Base-by-base conservation (phyloP, 2,888 invertebrate genomes). In the Leistus spinibarbis region DNA sequence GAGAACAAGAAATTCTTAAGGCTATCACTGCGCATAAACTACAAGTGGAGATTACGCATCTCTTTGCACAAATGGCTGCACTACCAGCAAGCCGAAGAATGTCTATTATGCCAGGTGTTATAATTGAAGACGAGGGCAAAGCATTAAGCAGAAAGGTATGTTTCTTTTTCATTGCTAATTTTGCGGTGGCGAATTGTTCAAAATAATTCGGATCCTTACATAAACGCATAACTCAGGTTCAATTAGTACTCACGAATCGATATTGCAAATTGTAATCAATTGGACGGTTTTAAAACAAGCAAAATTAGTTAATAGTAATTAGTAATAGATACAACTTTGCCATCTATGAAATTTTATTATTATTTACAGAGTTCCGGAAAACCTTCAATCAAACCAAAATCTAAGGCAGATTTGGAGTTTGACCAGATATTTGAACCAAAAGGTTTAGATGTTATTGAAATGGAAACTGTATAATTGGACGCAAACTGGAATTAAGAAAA, bases 31-130 rank as follows among this genome's bases (percentile, higher is more conserved):
- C 80, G 1, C 78, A 80, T 2, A 82, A 85, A 9, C 82, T 86
- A 81, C 87, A 86, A 75, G 81, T 82, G 2, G 84, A 86, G 65
- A 85, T 86, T 54, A 83, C 86, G 1, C 84, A 84, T 78, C 81
- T 88, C 2, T 85, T 88, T 79, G 83, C 84, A 23, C 82, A 84
- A 74, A 88, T 88, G 86, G 80, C 85, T 0, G 83, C 83, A 1
- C 84, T 88, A 77, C 87, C 88, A 0, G 81, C 86, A 0, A 80
- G 81, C 1, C 80, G 88, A 60, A 81, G 88, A 71, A 82, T 88
- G 80, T 86, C 86, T 1, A 84, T 88, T 9, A 86, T 88, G 84
- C 88, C 88, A 0, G 88, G 88, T 22, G 80, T 83, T 16, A 76
- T 78, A 64, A 79, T 81, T 23, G 69, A 79, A 0, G 78, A 78